These are phyloP conservation scores for Limnothrissa miodon DNA, from an alignment of 2,113 vertebrate genomes.

Conservation along the genomic window DNA sequence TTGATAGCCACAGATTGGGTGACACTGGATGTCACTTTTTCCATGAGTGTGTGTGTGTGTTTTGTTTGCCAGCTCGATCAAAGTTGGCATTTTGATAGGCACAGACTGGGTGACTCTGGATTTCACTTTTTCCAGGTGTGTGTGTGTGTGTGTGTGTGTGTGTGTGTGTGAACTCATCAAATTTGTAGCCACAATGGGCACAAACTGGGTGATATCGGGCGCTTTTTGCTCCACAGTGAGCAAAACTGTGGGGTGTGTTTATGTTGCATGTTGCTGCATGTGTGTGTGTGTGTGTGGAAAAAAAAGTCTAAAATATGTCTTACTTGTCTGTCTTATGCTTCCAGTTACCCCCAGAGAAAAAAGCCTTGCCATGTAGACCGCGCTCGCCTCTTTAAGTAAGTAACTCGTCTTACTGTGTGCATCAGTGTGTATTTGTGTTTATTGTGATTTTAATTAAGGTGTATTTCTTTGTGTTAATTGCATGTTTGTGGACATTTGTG, in stretches of 20 bases:
- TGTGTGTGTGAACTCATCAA: constrained; percentile 80
- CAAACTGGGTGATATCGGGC: constrained; percentile 95
- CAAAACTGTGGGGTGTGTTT: background rate
- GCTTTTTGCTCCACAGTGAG: constrained; percentile 90
- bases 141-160: background rate
- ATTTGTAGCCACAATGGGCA: constrained; percentile 91
- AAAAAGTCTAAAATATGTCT: constrained; percentile 69
- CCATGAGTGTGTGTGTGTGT: constrained; percentile 58
- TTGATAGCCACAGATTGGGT: constrained; percentile 92
- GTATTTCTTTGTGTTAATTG: background rate
- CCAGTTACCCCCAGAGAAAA: constrained; percentile 91
- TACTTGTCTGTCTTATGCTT: constrained; percentile 38
- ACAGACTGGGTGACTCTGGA: background rate
- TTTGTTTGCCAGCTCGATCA: background rate
- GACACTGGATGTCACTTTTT: constrained; percentile 89
- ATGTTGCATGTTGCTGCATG: background rate
- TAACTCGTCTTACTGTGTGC: background rate
- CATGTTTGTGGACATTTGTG: too few species aligned
- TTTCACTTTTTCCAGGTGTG: background rate
- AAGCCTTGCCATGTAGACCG: constrained; percentile 87
- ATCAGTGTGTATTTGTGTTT: background rate
- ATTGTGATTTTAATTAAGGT: background rate
- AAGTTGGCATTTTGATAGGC: background rate
- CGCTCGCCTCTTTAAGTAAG: constrained; percentile 86
- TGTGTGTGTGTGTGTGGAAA: constrained; percentile 56